phyloP scores from a whole-genome alignment of 2,888 invertebrate genomes.

The Campoletis raptor region DNA sequence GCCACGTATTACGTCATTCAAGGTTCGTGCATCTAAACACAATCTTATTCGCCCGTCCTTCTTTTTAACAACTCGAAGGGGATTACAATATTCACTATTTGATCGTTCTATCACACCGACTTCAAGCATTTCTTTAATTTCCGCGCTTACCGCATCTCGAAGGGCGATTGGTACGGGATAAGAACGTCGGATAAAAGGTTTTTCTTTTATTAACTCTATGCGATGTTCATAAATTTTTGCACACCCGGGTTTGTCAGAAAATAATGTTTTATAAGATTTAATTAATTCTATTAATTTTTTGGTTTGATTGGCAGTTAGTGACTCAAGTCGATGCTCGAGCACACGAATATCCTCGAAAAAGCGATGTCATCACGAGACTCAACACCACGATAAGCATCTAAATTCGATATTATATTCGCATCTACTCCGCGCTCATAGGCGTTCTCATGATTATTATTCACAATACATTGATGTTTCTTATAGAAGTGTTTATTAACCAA shows the following conservation, averaged over 20 bases:
- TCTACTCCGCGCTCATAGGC: background rate
- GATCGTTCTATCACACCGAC: conserved; percentile 76
- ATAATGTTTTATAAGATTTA: conserved; percentile 58
- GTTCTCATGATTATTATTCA: background rate
- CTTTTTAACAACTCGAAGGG: conserved; percentile 50
- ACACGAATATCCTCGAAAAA: background rate
- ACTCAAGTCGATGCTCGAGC: conserved; percentile 31
- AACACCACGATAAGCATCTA: background rate
- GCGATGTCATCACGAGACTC: background rate
- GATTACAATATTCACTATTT: conserved; percentile 76
- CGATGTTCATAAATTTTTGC: conserved; percentile 70
- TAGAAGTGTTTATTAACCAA: no score
- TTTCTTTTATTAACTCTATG: conserved; percentile 69
- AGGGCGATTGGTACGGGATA: conserved; percentile 70
- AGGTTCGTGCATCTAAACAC: background rate
- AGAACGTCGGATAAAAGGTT: conserved; percentile 69
- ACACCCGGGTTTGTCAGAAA: conserved; percentile 70
- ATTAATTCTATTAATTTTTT: conserved; percentile 5
- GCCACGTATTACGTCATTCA: background rate
- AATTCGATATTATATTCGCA: background rate
- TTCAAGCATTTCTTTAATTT: conserved; percentile 75
- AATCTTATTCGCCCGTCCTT: conserved; percentile 21
- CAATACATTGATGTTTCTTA: no score
- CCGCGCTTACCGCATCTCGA: conserved; percentile 11
- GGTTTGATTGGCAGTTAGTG: background rate